Conservation (phyloP, 1,140 invertebrate genomes). For the Gryllus bimaculatus region DNA sequence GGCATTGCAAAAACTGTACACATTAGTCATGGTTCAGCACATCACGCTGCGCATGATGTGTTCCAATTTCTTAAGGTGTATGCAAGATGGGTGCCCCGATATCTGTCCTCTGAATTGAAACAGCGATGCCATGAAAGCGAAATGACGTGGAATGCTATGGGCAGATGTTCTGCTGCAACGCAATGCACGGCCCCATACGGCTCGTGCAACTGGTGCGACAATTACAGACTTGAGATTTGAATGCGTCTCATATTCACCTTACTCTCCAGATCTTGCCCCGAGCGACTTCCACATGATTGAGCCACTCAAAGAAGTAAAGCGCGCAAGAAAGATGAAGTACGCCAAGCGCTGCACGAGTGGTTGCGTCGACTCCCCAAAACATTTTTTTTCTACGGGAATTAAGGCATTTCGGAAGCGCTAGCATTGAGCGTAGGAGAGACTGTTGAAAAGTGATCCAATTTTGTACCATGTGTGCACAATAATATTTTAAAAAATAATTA, state of each 20-base stretch:
- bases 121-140: too few relatives aligned
- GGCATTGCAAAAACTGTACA: too few relatives aligned
- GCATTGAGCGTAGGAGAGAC: neutral
- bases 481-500: neutral
- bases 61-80: too few relatives aligned
- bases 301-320: neutral
- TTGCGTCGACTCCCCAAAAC: too few relatives aligned
- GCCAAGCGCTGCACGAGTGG: neutral
- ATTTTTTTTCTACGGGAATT: neutral
- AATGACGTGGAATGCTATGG: too few relatives aligned
- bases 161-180: neutral
- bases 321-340: neutral
- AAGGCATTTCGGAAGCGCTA: neutral
- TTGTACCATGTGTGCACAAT: neutral
- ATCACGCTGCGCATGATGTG: too few relatives aligned
- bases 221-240: neutral
- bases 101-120: too few relatives aligned
- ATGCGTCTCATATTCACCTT: conserved; percentile 10
- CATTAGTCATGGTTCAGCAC: too few relatives aligned
- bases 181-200: neutral
- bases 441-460: neutral
- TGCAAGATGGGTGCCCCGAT: too few relatives aligned
- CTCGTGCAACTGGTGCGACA: neutral
- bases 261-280: conserved; percentile 1
- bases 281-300: neutral